Base-by-base conservation (phyloP, 2,797 vertebrate genomes). In the Fistularia commersonii region DNA sequence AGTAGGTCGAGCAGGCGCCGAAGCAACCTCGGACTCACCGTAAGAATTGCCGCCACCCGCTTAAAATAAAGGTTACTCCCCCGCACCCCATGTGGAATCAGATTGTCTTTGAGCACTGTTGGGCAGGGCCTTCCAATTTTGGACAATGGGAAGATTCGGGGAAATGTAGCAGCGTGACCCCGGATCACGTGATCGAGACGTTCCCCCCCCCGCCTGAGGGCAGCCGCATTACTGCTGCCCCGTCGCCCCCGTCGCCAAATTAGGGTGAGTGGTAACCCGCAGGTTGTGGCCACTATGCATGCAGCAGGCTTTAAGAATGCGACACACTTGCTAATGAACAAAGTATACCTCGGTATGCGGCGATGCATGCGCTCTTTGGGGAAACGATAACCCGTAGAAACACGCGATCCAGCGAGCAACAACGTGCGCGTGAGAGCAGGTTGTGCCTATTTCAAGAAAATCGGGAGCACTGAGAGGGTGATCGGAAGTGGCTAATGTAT, bases 241-340 rank as follows among this genome's bases (percentile, higher is more conserved):
- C 58, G 57, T 82, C 75, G 69, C 41, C 71, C 56, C 55, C 3
- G 57, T 69, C 62, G 67, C 67, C 55, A 70, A 79, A 80, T 61
- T 61, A 40, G 40, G 41, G 49, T 0, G 39, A 66, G 54, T 43
- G 35, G 52, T 11, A 54, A 49, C 61, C 54, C 10, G 15, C 50
- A 65, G 74, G 69, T 81, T 54, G 43, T 7, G 36, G 50, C 32
- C 44, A 45, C 84, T 83, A 80, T 76, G 87, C 69, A 74, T 51
- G 57, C 52, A n/a, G 51, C 53, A 15, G 62, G 54, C 49, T 40
- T 80, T 59, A 72, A 58, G 57, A 53, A 38, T 57, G 43, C 4
- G 43, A 57, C 54, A 42, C 39, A 34, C 43, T 54, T 36, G 32
- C 34, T 15, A 32, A 66, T 79, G 61, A 64, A 45, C 64, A 68